Base-by-base conservation (phyloP, 2,797 vertebrate species). In the Rhynchotus rufescens region DNA sequence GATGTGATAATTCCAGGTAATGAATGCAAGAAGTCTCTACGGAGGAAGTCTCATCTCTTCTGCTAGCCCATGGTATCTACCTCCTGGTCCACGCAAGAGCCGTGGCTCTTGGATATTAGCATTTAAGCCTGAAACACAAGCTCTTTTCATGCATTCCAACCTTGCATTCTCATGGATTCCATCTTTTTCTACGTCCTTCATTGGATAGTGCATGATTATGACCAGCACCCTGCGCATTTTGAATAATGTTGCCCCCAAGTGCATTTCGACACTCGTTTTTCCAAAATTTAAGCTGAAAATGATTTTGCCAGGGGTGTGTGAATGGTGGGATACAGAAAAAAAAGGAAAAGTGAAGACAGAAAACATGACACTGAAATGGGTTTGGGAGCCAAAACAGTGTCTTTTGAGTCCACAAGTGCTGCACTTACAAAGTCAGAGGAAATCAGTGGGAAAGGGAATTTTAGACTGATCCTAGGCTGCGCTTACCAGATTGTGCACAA, bases 401-500 rank as follows among this genome's bases (percentile, higher is more conserved):
- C 40, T 61, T 57, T 30, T 10, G 28, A 26, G 12, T 62, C 67
- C n/a, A 38, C 16, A 42, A 34, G 32, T 21, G 20, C 9, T 40
- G 26, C 10, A 38, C 64, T 38, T 28, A 65, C 47, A 61, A 47
- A 71, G 10, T 23, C 64, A 30, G 34, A 52, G 38, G 25, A 66
- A 67, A 30, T 9, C 17, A 66, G 23, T 57, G 76, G 83, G n/a
- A 61, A 92, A 89, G 69, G 68, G 26, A 74, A 72, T 64, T 74
- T 83, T 84, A 42, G 40, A 20, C 6, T 49, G 81, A 40, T 89
- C 15, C 30, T 38, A 30, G 44, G 40, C 77, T 60, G 86, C 49
- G 62, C 20, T 4, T 65, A 92, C 79, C 87, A 83, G 92, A 80
- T 80, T 83, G 92, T 52, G 69, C 38, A 79, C 60, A 82, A 89